Percentiles rank a stretch among this genome's conserved stretches.
Conservation (phyloP, 2,113 vertebrate genomes). For the Pionites leucogaster region DNA sequence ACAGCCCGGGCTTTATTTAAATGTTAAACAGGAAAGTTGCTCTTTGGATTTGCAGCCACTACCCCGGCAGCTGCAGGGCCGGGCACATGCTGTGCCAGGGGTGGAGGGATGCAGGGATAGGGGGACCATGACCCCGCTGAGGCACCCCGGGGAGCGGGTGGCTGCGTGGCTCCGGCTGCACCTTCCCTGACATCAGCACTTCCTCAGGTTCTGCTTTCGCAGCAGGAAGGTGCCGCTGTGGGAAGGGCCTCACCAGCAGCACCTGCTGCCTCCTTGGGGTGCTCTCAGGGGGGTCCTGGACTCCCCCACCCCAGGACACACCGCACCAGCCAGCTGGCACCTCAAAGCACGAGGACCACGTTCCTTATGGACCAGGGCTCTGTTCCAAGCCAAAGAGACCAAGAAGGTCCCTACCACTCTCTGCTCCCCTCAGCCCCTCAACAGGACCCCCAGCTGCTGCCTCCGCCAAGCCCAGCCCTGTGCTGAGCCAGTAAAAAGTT, state of each 20-base stretch:
- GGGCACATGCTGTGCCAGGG: rapidly evolving
- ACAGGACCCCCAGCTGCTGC: rapidly evolving
- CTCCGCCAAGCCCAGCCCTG: rapidly evolving
- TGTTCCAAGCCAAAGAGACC: neutral
- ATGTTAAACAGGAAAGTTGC: neutral
- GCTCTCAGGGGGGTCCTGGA: neutral
- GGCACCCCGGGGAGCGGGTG: neutral
- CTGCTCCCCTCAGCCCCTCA: neutral
- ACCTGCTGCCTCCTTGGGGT: neutral
- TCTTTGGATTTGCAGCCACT: neutral
- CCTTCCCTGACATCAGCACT: neutral
- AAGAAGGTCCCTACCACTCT: rapidly evolving
- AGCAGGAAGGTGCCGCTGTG: neutral
- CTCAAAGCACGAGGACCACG: rapidly evolving
- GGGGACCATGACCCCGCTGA: rapidly evolving
- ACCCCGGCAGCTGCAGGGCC: rapidly evolving
- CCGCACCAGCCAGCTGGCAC: neutral
- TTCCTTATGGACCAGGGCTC: rapidly evolving
- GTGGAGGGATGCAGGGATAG: neutral
- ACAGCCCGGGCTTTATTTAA: neutral
- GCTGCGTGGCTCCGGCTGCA: neutral
- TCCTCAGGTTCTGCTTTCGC: neutral
- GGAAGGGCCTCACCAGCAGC: neutral
- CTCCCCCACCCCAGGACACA: rapidly evolving
- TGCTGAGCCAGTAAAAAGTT: neutral